These are phyloP conservation scores for Drepanosiphum platanoidis DNA, from an alignment of 2,888 invertebrate genomes.

Conservation along the genomic window DNA sequence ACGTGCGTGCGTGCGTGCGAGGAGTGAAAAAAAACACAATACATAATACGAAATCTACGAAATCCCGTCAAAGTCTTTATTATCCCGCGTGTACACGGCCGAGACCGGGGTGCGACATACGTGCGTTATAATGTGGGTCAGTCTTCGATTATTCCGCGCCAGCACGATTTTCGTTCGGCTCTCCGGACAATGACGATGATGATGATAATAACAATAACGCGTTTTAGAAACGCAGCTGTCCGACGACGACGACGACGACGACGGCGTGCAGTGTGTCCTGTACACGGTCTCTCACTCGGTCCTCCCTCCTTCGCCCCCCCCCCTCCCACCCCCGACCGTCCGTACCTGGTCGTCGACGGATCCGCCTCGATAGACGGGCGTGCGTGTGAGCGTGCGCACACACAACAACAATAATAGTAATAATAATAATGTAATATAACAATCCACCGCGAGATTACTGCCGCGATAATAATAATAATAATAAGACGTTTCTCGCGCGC, in stretches of 20 bases:
- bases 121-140: too few relatives aligned
- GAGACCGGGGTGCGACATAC: constrained; percentile 37
- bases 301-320: neutral
- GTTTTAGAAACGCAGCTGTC: constrained; percentile 50
- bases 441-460: constrained; percentile 31
- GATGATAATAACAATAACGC: constrained; percentile 23
- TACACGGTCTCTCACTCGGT: neutral
- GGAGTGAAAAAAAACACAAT: neutral
- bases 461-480: constrained; percentile 32
- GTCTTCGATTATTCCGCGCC: constrained; percentile 42
- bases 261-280: neutral
- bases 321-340: neutral
- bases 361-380: neutral
- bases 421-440: constrained; percentile 37
- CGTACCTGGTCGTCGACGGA: neutral
- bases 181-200: constrained; percentile 19
- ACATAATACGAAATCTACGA: constrained; percentile 22
- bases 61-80: constrained; percentile 35
- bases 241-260: too few relatives aligned
- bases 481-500: constrained; percentile 50
- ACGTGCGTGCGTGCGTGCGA: neutral
- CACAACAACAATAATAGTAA: neutral
- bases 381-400: neutral
- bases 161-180: constrained; percentile 24
- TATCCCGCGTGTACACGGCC: neutral